A percentile compares a stretch with the other conserved stretches of the same genome.
phyloP scores from a whole-genome alignment of 2,888 invertebrate genomes.

The Tetrapedia diversipes region DNA sequence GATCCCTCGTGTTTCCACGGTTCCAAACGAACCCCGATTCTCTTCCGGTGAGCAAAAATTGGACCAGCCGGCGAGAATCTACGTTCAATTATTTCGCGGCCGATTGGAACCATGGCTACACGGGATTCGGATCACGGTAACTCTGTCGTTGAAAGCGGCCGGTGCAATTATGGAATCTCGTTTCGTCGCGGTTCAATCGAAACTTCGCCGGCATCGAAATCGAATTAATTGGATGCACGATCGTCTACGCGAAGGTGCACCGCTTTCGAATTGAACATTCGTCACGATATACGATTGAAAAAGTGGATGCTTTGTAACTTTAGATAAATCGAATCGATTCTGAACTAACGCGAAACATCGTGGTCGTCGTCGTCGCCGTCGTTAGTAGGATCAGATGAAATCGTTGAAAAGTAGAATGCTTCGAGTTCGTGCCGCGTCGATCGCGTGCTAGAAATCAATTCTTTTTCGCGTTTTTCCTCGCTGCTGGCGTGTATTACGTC shows the following conservation, averaged over 20 bases:
- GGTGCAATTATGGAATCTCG: conserved; percentile 33
- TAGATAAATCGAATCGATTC: too few relatives aligned
- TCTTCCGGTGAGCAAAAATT: conserved; percentile 64
- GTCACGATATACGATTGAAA: too few relatives aligned
- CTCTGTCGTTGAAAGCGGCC: conserved; percentile 4
- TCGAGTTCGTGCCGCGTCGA: not conserved
- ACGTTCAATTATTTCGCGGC: conserved; percentile 69
- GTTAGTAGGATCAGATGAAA: too few relatives aligned
- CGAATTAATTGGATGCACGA: not conserved
- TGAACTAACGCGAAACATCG: not conserved
- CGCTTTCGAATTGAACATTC: too few relatives aligned
- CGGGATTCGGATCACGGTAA: conserved; percentile 11
- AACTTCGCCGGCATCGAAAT: not conserved
- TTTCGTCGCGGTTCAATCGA: conserved; percentile 27
- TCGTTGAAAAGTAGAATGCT: too few relatives aligned
- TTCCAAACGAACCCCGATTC: conserved; percentile 20
- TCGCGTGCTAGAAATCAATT: conserved; percentile 14
- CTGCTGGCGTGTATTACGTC: conserved; percentile 4
- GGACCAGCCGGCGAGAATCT: conserved; percentile 63
- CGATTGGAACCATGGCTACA: conserved; percentile 26
- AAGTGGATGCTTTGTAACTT: too few relatives aligned
- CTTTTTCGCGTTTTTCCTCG: not conserved
- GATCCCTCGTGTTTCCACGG: conserved; percentile 3
- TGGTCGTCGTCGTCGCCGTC: too few relatives aligned
- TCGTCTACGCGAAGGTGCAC: not conserved